A percentile compares a stretch with the other conserved stretches of the same genome.
phyloP scores from a whole-genome alignment of 2,113 vertebrate genomes.

The Mus spicilegus region DNA sequence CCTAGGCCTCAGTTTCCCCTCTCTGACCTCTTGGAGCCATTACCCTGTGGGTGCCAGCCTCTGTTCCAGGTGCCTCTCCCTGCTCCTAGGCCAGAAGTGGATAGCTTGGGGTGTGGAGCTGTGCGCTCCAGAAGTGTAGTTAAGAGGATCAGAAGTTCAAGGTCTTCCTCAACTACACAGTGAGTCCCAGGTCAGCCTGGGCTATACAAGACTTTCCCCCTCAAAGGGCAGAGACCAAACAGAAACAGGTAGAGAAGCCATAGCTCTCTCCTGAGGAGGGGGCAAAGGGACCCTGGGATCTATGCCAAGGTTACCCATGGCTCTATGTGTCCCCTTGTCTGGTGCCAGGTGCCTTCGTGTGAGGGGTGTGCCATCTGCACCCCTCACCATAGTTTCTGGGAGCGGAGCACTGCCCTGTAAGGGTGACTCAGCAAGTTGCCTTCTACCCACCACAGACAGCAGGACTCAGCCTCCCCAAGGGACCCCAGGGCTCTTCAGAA shows the following conservation, averaged over 20 bases:
- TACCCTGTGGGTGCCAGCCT: too few relatives aligned
- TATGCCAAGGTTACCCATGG: not conserved
- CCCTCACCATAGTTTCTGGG: not conserved
- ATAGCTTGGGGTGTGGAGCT: not conserved
- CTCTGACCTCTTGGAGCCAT: accelerated
- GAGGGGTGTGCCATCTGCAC: not conserved
- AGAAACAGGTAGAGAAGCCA: too few relatives aligned
- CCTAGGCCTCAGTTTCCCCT: not conserved
- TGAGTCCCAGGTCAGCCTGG: not conserved
- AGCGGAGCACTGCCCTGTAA: accelerated
- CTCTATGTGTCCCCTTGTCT: not conserved
- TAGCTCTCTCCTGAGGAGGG: not conserved
- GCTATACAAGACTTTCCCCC: not conserved
- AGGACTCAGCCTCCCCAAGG: not conserved
- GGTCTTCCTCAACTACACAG: not conserved
- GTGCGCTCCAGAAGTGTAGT: not conserved
- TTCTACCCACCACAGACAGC: not conserved
- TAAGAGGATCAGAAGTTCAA: not conserved
- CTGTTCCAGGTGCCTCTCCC: not conserved
- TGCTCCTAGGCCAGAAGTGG: not conserved
- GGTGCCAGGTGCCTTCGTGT: not conserved
- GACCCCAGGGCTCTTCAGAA: not conserved
- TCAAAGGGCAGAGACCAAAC: not conserved
- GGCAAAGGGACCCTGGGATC: not conserved
- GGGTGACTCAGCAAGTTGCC: slow-evolving; percentile 44